phyloP scores from a whole-genome alignment of 1,140 invertebrate species.

The Drosophila ficusphila region DNA sequence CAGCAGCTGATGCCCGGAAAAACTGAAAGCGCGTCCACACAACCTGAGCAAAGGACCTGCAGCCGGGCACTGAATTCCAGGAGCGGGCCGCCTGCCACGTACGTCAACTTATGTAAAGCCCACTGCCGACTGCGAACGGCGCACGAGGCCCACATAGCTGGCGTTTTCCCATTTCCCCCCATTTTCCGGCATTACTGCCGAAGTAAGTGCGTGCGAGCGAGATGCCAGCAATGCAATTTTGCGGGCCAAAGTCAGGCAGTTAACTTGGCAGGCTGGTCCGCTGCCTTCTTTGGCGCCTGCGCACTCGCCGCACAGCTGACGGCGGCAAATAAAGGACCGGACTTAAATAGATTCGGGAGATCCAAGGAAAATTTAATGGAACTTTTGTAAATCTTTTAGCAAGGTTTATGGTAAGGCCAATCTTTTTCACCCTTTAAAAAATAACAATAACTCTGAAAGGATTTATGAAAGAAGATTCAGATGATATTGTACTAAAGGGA shows the following conservation, averaged over 20 bases:
- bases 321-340: slow-evolving; percentile 18
- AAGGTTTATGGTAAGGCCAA: too few species aligned
- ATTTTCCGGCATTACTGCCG: slow-evolving; percentile 69
- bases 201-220: slow-evolving; percentile 60
- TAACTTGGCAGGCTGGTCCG: slow-evolving; percentile 39
- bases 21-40: slow-evolving; percentile 44
- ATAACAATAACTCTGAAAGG: too few species aligned
- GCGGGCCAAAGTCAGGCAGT: slow-evolving; percentile 61
- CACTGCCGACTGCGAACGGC: slow-evolving; percentile 17
- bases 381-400: too few species aligned
- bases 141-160: slow-evolving; percentile 1
- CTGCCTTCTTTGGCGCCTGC: slow-evolving; percentile 44
- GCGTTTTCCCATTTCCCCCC: slow-evolving; percentile 4
- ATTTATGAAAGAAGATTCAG: too few species aligned
- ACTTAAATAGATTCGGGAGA: not conserved
- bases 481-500: too few species aligned
- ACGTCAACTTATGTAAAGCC: slow-evolving; percentile 79
- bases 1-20: slow-evolving; percentile 68
- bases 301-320: slow-evolving; percentile 48
- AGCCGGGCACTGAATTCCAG: slow-evolving; percentile 69
- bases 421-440: too few species aligned
- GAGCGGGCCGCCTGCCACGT: slow-evolving; percentile 36
- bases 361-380: not conserved
- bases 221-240: slow-evolving; percentile 76
- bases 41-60: slow-evolving; percentile 78